phyloP scores from a whole-genome alignment of 1,140 invertebrate genomes.

The Drosophila arawakana region DNA sequence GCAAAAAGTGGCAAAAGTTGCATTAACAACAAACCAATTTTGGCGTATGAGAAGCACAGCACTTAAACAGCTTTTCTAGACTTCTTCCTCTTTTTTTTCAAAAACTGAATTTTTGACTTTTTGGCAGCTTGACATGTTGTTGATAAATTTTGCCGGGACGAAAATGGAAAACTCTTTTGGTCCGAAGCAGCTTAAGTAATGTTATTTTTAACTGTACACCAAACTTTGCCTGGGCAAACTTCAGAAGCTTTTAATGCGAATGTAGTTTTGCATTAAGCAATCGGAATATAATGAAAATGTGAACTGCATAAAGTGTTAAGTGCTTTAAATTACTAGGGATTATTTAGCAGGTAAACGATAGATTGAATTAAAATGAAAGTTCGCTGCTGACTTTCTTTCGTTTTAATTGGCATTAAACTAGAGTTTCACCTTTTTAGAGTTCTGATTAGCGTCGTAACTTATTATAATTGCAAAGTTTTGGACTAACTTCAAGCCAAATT shows the following conservation, averaged over 20 bases:
- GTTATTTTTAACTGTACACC: slow-evolving; percentile 53
- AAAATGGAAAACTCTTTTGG: slow-evolving; percentile 8
- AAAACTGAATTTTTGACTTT: slow-evolving; percentile 37
- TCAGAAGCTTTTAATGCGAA: slow-evolving; percentile 59
- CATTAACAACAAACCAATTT: slow-evolving; percentile 41
- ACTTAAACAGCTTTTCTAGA: neutral
- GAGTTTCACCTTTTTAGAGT: slow-evolving; percentile 9
- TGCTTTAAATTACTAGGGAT: slow-evolving; percentile 33
- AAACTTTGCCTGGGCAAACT: slow-evolving; percentile 45
- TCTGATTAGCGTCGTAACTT: slow-evolving; percentile 40
- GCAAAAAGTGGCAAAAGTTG: slow-evolving; percentile 8
- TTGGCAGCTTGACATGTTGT: slow-evolving; percentile 67
- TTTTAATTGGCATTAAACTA: slow-evolving; percentile 14
- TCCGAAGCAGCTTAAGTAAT: slow-evolving; percentile 44
- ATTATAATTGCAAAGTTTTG: slow-evolving; percentile 4
- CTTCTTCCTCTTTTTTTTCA: neutral
- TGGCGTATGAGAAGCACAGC: slow-evolving; percentile 8
- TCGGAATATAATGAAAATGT: slow-evolving; percentile 40
- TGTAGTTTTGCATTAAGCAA: slow-evolving; percentile 55
- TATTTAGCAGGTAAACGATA: slow-evolving; percentile 56
- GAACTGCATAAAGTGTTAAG: slow-evolving; percentile 32
- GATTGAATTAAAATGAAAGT: slow-evolving; percentile 76
- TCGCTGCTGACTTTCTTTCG: slow-evolving; percentile 18
- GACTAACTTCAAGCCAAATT: slow-evolving; percentile 17
- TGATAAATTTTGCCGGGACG: slow-evolving; percentile 40